Percentiles rank a stretch among this genome's conserved stretches.
phyloP scores from a whole-genome alignment of 2,888 invertebrate species.

The Tubiluchus corallicola region DNA sequence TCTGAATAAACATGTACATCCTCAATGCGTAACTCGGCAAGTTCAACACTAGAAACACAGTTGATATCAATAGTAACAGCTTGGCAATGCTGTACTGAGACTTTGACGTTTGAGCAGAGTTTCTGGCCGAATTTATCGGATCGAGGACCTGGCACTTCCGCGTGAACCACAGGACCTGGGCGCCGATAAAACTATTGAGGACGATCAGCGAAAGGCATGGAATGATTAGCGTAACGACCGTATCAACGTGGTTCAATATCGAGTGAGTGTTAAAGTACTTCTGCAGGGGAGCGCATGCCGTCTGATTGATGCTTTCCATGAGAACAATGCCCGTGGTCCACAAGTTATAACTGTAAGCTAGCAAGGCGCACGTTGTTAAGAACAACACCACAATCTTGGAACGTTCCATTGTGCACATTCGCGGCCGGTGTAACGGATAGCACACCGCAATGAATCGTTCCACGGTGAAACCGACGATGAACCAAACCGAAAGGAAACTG shows the following conservation, averaged over 20 bases:
- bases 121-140: too few species aligned
- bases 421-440: too few species aligned
- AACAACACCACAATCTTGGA: slow-evolving; percentile 14
- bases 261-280: background rate
- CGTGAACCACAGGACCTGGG: too few species aligned
- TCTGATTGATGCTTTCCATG: too few species aligned
- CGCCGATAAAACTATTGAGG: slow-evolving; percentile 16
- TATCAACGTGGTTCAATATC: slow-evolving; percentile 15
- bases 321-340: slow-evolving; percentile 15
- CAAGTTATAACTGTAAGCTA: slow-evolving; percentile 19
- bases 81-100: too few species aligned
- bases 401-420: too few species aligned
- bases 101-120: too few species aligned
- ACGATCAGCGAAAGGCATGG: slow-evolving; percentile 19
- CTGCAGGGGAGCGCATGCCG: background rate
- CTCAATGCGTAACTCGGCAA: slow-evolving; percentile 22
- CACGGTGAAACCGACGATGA: slow-evolving; percentile 63
- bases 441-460: slow-evolving; percentile 64
- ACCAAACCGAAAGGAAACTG: slow-evolving; percentile 60
- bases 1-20: slow-evolving; percentile 17
- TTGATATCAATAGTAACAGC: slow-evolving; percentile 18
- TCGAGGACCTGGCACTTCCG: too few species aligned
- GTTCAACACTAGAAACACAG: slow-evolving; percentile 19
- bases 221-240: slow-evolving; percentile 18
- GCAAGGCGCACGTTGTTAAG: slow-evolving; percentile 15